A percentile compares a stretch with the other conserved stretches of the same genome.
Conservation (phyloP, 92 coral and sea anemone genomes). For the Palythoa heliodiscus region DNA sequence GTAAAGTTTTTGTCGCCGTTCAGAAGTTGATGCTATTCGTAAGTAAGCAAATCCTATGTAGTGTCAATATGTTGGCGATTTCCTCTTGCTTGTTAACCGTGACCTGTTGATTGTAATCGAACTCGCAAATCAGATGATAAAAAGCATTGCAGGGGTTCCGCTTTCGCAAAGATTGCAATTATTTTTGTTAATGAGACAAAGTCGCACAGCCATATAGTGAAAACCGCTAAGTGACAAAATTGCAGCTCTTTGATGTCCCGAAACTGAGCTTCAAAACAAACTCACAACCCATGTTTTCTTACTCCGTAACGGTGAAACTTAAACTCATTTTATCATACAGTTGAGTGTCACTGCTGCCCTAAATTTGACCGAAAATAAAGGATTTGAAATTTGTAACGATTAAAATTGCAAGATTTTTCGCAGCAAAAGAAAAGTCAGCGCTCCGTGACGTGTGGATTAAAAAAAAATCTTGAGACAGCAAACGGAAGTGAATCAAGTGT, state of each 20-base stretch:
- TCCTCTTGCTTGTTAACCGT: slow-evolving; percentile 28
- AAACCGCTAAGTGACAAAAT: slow-evolving; percentile 28
- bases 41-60: background rate
- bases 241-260: slow-evolving; percentile 23
- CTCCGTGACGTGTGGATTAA: slow-evolving; percentile 13
- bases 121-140: slow-evolving; percentile 40
- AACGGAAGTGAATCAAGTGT: slow-evolving; percentile 29
- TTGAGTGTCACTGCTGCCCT: background rate
- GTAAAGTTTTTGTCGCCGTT: background rate
- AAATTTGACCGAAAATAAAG: background rate
- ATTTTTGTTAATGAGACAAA: slow-evolving; percentile 27
- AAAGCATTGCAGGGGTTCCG: slow-evolving; percentile 24
- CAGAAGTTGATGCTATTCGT: background rate
- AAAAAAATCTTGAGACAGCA: background rate
- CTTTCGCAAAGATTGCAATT: slow-evolving; percentile 10
- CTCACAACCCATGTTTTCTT: background rate
- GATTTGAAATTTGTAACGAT: background rate
- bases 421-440: background rate
- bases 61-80: slow-evolving; percentile 1
- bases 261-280: background rate
- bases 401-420: background rate
- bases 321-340: background rate
- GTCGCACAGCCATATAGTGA: slow-evolving; percentile 24
- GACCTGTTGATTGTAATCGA: slow-evolving; percentile 47
- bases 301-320: background rate